These are phyloP conservation scores for Megalonaias nervosa DNA, from an alignment of 1,140 invertebrate species.

Conservation along the genomic window DNA sequence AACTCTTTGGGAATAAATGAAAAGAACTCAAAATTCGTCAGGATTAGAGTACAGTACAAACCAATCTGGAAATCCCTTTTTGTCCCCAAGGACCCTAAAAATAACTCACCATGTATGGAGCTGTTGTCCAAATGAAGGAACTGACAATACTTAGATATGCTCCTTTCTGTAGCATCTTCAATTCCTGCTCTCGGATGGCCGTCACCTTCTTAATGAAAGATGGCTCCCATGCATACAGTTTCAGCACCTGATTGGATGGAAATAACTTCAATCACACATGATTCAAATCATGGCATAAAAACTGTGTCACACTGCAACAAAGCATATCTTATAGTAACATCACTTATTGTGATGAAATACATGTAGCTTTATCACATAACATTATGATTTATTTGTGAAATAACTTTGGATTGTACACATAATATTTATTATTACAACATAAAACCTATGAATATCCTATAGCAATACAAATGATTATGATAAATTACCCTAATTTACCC, in stretches of 20 bases:
- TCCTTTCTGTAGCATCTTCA: slow-evolving; percentile 70
- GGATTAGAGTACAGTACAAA: not conserved
- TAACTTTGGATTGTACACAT: not conserved
- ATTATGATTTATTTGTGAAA: not conserved
- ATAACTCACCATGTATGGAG: slow-evolving; percentile 84
- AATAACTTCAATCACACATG: not conserved
- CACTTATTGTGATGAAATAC: not conserved
- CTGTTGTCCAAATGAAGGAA: slow-evolving; percentile 95
- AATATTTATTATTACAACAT: too few relatives aligned
- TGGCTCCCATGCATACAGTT: slow-evolving; percentile 69
- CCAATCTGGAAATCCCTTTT: not conserved
- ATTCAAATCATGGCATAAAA: not conserved
- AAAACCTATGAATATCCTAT: too few relatives aligned
- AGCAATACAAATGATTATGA: too few relatives aligned
- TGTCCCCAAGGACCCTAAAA: not conserved
- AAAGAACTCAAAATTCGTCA: not conserved
- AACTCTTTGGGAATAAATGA: not conserved
- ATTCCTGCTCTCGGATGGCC: slow-evolving; percentile 70
- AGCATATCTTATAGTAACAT: not conserved
- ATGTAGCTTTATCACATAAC: not conserved
- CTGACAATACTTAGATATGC: slow-evolving; percentile 77
- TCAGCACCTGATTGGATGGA: slow-evolving; percentile 58
- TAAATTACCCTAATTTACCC: too few relatives aligned
- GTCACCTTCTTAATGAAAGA: slow-evolving; percentile 72
- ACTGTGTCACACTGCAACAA: not conserved